Base-by-base conservation (phyloP, 92 coral and sea anemone genomes). In the Anthopleura xanthogrammica region DNA sequence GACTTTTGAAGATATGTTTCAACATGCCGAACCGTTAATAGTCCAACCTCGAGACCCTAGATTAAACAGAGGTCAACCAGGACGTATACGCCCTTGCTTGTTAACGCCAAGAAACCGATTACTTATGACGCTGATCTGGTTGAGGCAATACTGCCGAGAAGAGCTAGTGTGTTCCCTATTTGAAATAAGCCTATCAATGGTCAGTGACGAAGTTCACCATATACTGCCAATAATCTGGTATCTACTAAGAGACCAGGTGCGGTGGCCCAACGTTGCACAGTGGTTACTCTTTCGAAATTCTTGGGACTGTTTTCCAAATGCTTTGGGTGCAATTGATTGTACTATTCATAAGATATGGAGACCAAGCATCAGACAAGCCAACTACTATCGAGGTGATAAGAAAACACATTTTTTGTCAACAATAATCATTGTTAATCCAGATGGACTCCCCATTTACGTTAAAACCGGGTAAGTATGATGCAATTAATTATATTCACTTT, bases 1-100 rank as follows among this genome's bases (percentile, higher is more conserved):
- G 54, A 75, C 78, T 12, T 75, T 75, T 40, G 74, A 75, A 75
- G 78, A 16, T 8, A 0, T 75, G 16, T 75, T 7, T 43, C 78
- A 39, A 40, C 54, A 16, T 6, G 2, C 78, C 54, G 3, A 75
- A 7, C 48, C 78, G 8, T 40, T 40, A 4, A 40, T 75, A 3
- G 16, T 75, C 78, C 78, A 39, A 75, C 78, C 13, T 40, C 16
- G 78, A 19, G 78, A 75, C 20, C 78, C 78, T 4, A 75, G 78
- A 19, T 40, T 75, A 20, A 40, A 29, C 54, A 40, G 16, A 75
- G 52, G 78, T 75, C 78, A 5, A 75, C 78, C 78, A 75, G 39
- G 78, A 6, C 78, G 78, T 46, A 75, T 75, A 5, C 78, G 78
- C 5, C 52, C 54, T 40, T 5, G 54, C 78, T 75, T 75, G 78